These are phyloP conservation scores for Gorsachius magnificus DNA, from an alignment of 2,797 vertebrate genomes.

Conservation along the genomic window DNA sequence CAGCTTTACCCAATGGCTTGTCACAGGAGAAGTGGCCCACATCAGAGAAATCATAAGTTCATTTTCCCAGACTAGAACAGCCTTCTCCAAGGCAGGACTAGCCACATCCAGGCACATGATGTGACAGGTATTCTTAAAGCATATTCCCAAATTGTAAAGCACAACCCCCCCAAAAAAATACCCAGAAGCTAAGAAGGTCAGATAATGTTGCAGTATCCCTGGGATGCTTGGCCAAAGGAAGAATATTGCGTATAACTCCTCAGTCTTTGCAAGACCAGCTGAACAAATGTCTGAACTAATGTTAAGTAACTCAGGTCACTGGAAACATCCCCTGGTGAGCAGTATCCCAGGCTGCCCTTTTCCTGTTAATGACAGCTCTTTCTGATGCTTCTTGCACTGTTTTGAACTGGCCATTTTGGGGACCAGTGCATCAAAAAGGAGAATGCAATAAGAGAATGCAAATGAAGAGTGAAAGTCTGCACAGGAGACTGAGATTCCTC, in stretches of 20 bases:
- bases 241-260: neutral
- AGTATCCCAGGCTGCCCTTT: neutral
- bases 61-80: neutral
- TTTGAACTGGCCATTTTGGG: neutral
- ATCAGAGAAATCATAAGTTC: neutral
- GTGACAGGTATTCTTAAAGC: neutral
- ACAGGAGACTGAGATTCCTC: neutral
- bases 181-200: neutral
- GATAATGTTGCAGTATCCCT: neutral
- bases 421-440: neutral
- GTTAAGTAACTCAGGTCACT: too few relatives aligned
- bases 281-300: neutral
- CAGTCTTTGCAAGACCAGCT: neutral
- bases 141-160: neutral
- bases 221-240: neutral
- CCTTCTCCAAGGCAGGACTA: neutral
- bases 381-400: neutral
- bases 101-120: neutral
- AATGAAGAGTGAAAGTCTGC: neutral
- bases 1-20: neutral
- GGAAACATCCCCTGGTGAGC: neutral
- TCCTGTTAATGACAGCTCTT: neutral
- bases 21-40: neutral
- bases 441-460: neutral
- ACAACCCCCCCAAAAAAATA: neutral